Evolutionary conservation across 2,888 invertebrate species (phyloP).

Genomic region (Caenorhabditis parvicauda): DNA sequence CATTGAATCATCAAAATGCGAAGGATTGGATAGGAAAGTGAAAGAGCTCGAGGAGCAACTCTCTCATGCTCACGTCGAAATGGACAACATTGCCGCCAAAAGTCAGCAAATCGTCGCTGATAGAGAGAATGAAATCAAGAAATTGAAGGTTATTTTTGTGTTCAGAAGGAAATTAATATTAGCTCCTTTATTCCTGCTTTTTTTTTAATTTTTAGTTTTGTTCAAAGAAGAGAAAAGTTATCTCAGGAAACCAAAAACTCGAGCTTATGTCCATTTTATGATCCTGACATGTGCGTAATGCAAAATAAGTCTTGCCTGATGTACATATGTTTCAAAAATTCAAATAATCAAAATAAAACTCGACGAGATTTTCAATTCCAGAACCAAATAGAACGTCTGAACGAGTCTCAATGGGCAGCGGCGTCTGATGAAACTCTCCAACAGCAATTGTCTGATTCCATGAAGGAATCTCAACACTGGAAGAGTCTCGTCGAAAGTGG

Average conservation of each 20-base stretch:
- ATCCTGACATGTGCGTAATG: too few relatives aligned
- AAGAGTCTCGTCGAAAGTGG: too few relatives aligned
- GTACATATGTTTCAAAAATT: too few relatives aligned
- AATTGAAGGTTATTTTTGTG: slow-evolving; percentile 34
- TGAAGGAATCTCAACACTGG: slow-evolving; percentile 34
- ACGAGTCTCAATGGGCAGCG: slow-evolving; percentile 16
- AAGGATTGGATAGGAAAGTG: slow-evolving; percentile 18
- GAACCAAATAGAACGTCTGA: slow-evolving; percentile 18
- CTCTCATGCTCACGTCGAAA: slow-evolving; percentile 41
- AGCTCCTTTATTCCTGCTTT: not conserved
- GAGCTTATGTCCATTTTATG: too few relatives aligned
- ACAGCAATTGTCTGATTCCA: slow-evolving; percentile 12
- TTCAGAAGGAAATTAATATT: not conserved
- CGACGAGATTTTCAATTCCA: slow-evolving; percentile 1
- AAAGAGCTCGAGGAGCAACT: slow-evolving; percentile 39
- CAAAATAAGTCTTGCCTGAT: too few relatives aligned
- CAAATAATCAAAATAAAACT: too few relatives aligned
- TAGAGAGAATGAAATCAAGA: slow-evolving; percentile 49
- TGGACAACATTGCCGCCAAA: slow-evolving; percentile 40
- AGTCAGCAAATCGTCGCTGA: slow-evolving; percentile 39
- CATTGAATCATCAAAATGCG: slow-evolving; percentile 23
- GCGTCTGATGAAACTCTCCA: slow-evolving; percentile 2
- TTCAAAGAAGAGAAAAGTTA: not conserved
- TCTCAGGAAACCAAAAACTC: too few relatives aligned
- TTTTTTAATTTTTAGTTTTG: too few relatives aligned